Percentiles rank a stretch among this genome's conserved stretches.
Conservation (phyloP, 2,888 invertebrate genomes). For the Brachynemurus nebulosus region DNA sequence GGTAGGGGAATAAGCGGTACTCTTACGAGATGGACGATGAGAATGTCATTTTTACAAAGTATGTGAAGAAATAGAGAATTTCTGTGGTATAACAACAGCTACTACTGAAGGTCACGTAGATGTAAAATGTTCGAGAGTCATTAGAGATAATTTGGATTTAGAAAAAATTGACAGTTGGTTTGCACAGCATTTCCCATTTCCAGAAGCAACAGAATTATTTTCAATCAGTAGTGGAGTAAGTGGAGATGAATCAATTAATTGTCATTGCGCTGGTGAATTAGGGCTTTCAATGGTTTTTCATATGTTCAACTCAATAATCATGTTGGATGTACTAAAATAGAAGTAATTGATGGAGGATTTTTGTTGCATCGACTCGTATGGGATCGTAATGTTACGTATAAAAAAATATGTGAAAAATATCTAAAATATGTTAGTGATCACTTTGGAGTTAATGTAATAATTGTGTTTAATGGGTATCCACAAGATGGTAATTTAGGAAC, state of each 20-base stretch:
- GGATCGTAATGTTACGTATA: background rate
- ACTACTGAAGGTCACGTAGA: constrained; percentile 11
- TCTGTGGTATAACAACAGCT: constrained; percentile 10
- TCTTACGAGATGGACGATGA: constrained; percentile 1
- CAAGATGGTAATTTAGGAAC: too few relatives aligned
- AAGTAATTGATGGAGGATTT: background rate
- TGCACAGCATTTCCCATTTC: constrained; percentile 14
- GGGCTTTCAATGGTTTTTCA: too few relatives aligned
- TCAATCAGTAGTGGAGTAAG: constrained; percentile 3
- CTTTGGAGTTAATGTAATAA: too few relatives aligned
- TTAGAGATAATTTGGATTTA: constrained; percentile 11
- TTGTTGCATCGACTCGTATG: background rate
- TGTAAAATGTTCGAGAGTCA: constrained; percentile 9
- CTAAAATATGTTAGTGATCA: too few relatives aligned
- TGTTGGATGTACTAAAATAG: background rate
- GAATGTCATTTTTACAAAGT: constrained; percentile 7
- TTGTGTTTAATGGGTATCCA: too few relatives aligned
- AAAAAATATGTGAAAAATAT: too few relatives aligned
- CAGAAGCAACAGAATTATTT: constrained; percentile 6
- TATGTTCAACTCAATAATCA: too few relatives aligned
- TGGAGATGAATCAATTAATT: background rate
- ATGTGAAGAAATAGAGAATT: constrained; percentile 12
- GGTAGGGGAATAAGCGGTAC: constrained; percentile 1
- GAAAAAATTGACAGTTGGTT: constrained; percentile 14
- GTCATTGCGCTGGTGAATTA: too few relatives aligned